phyloP scores from a whole-genome alignment of 2,113 vertebrate genomes.

The Melanerpes formicivorus region DNA sequence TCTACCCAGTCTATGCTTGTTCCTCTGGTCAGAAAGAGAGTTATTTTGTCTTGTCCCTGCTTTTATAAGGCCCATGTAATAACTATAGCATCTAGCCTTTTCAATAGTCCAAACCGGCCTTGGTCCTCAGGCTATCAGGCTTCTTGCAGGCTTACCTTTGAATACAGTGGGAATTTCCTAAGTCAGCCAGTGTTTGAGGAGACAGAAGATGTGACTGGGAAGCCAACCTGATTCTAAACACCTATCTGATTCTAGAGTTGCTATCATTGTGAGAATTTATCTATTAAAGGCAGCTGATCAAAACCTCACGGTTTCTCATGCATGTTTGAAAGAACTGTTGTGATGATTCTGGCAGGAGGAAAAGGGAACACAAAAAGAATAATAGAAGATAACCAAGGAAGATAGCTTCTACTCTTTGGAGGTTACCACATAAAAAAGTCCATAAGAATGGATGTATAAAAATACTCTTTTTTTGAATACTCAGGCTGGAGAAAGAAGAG shows the following conservation, averaged over 20 bases:
- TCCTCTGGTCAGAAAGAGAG: neutral
- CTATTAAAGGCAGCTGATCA: neutral
- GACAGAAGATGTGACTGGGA: neutral
- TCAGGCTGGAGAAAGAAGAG: neutral
- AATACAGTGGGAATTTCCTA: neutral
- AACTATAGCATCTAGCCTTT: neutral
- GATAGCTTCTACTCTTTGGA: neutral
- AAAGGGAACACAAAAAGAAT: neutral
- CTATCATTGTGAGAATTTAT: neutral
- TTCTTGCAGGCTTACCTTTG: neutral
- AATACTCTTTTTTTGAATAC: neutral
- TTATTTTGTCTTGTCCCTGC: neutral
- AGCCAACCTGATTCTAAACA: neutral
- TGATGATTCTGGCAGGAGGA: neutral
- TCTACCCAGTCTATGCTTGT: neutral
- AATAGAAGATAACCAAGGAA: neutral
- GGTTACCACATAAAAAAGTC: neutral
- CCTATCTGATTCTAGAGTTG: neutral
- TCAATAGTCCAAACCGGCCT: neutral
- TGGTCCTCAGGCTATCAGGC: neutral
- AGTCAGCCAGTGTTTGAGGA: neutral
- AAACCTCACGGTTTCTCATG: neutral
- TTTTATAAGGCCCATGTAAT: neutral
- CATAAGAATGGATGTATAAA: neutral
- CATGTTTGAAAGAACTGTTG: neutral